Conservation (phyloP, 64 coral and sea anemone species). For the Porites lutea region DNA sequence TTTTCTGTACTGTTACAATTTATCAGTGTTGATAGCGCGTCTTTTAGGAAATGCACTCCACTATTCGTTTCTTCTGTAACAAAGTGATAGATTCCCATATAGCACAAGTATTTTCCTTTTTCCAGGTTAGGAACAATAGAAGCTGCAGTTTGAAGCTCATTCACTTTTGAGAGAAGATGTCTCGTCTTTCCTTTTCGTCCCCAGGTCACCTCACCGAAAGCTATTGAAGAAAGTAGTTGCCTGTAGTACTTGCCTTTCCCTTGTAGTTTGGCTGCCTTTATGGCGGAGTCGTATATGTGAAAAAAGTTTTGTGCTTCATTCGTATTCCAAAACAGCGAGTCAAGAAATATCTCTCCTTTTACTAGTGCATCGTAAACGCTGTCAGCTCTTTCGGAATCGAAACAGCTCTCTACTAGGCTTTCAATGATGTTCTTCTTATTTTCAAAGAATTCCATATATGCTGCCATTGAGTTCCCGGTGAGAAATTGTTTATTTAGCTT, state of each 20-base stretch:
- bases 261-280: not conserved
- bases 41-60: not conserved
- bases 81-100: not conserved
- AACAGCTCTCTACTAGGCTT: not conserved
- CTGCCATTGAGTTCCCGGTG: not conserved
- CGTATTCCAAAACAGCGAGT: not conserved
- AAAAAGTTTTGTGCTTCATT: not conserved
- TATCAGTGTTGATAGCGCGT: not conserved
- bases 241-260: too few species aligned
- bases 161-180: not conserved
- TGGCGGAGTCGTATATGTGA: not conserved
- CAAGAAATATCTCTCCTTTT: conserved; percentile 11
- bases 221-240: not conserved
- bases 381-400: not conserved
- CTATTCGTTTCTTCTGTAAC: not conserved
- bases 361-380: conserved; percentile 1
- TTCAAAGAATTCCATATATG: not conserved
- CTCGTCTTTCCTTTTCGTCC: not conserved
- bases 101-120: not conserved
- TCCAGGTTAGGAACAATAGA: not conserved
- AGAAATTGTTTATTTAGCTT: not conserved
- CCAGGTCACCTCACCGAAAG: not conserved
- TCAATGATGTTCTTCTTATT: conserved; percentile 11
- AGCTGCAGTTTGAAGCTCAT: not conserved
- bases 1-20: not conserved